These are phyloP conservation scores for Oreochromis mossambicus DNA, from an alignment of 2,797 vertebrate genomes.

Conservation along the genomic window DNA sequence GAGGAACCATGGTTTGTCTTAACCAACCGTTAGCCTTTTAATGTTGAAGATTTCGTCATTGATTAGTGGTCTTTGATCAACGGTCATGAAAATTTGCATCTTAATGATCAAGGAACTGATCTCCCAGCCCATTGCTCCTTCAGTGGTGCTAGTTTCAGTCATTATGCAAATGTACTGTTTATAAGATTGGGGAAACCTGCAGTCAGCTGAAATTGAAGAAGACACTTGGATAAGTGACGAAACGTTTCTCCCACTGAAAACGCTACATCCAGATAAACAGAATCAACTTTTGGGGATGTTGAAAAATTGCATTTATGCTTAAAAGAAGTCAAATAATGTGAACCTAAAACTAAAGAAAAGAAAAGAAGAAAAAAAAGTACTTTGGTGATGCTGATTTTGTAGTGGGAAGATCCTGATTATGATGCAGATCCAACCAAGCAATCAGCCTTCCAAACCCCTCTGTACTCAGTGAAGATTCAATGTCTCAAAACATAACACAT, in stretches of 20 bases:
- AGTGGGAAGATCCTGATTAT: not conserved
- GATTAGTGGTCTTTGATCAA: not conserved
- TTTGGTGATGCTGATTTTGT: not conserved
- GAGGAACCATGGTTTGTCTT: not conserved
- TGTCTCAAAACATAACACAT: not conserved
- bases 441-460: not conserved
- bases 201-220: not conserved
- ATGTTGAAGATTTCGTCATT: not conserved
- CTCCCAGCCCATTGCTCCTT: not conserved
- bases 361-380: accelerated
- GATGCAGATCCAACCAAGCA: not conserved
- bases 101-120: accelerated
- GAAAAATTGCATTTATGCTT: not conserved
- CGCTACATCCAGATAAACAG: not conserved
- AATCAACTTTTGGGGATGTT: not conserved
- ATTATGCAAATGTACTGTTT: not conserved
- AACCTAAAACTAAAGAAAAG: not conserved
- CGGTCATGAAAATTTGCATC: not conserved
- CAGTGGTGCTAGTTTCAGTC: accelerated
- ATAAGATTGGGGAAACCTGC: not conserved
- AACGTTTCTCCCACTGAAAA: not conserved
- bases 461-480: not conserved
- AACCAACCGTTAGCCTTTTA: not conserved
- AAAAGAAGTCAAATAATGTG: not conserved
- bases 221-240: accelerated